These are phyloP conservation scores for Oxycera nigricornis DNA, from an alignment of 2,888 invertebrate genomes.

Conservation along the genomic window DNA sequence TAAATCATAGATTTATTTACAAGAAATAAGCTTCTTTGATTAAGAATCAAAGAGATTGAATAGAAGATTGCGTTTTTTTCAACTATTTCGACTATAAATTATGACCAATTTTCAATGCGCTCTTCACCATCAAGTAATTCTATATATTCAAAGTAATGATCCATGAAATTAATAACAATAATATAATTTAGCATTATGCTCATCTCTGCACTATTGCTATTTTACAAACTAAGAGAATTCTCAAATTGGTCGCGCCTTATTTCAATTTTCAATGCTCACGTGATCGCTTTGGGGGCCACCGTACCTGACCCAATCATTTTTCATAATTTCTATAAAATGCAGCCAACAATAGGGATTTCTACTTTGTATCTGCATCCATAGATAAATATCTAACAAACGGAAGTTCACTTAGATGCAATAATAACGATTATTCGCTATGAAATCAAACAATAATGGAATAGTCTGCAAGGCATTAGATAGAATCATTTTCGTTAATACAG, in stretches of 20 bases:
- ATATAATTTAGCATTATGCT: not conserved
- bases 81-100: no score
- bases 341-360: no score
- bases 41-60: no score
- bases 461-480: slow-evolving; percentile 20
- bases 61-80: no score
- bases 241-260: not conserved
- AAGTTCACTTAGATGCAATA: slow-evolving; percentile 23
- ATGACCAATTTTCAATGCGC: no score
- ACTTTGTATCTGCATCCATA: no score
- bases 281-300: not conserved
- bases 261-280: not conserved
- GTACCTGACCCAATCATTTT: not conserved
- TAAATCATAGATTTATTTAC: no score
- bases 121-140: no score
- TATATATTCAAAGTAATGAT: no score
- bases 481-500: slow-evolving; percentile 13
- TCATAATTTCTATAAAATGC: not conserved
- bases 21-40: no score
- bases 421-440: slow-evolving; percentile 19
- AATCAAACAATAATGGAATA: slow-evolving; percentile 25
- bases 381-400: slow-evolving; percentile 31
- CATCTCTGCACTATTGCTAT: not conserved
- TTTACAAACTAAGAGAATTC: not conserved
- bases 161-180: not conserved